Evolutionary conservation across 92 coral and sea anemone genomes (phyloP), one percentile per base, ranked within the genome.

Genomic region (Porites cylindrica): DNA sequence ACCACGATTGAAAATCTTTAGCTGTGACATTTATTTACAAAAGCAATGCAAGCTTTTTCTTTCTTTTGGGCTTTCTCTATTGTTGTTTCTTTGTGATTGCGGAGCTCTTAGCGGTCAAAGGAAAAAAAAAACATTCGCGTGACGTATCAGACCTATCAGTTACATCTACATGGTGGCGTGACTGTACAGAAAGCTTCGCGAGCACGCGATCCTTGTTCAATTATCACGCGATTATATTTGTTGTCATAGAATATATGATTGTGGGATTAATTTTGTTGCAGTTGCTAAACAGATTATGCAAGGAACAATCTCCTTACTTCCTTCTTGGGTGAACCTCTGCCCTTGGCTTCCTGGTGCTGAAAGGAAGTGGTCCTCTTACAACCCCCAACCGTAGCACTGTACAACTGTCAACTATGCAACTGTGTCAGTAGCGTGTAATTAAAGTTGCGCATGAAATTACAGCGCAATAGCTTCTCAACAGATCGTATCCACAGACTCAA

Each of bases 181-280:
- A 82, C 78, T 1, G 17, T 51, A 7, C 12, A 79, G 26, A 12
- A 26, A 8, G 8, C 23, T 13, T 1, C 14, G 50, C 10, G 1
- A 6, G 16, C 70, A 38, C 69, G 70, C 75, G 86, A 71, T 56
- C 54, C 17, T 20, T 12, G 43, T 23, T 67, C 43, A 51, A 51
- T 52, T 23, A 47, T 75, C 78, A 52, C 64, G 65, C 78, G 78
- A 53, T 75, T 18, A 51, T 70, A 32, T 70, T 32, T 68, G 10
- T 10, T 68, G 14, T 8, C 70, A 9, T 19, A n/a, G 47, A 11
- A 62, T 16, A 23, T 67, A 24, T 14, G 50, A 67, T 7, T 13
- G 72, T 67, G 72, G 72, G n/a, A 67, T 10, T 65, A 56, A 10
- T 10, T 38, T 38, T 38, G 47, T 38, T 38, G 47, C 47, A 38